Base-by-base conservation (phyloP, 2,888 invertebrate species). In the Bimastos eiseni region DNA sequence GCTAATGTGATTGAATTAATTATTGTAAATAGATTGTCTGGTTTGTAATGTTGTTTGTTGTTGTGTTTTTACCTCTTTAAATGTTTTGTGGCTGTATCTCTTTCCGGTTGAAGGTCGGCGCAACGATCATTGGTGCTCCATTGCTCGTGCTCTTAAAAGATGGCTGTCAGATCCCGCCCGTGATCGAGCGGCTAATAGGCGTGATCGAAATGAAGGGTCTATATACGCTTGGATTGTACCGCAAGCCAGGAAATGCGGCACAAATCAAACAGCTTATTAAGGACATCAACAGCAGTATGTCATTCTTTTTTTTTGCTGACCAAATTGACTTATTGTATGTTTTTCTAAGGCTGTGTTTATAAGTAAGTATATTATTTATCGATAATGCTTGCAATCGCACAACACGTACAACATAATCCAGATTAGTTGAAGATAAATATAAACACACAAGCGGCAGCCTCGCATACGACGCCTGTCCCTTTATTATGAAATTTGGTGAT, bases 131-230 rank as follows among this genome's bases (percentile, higher is more conserved):
- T 94, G 98, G 98, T 15, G 97, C 97, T 88, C 97, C 97, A 4
- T 95, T 98, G 91, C 96, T 96, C 90, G 96, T 96, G 92, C 95
- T 98, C 91, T 96, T 95, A 17, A 93, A 94, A 84, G 95, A 95
- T 44, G 94, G 94, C 24, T 92, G 96, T 92, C 97, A 97, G 94
- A 97, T 98, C 92, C 98, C 98, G 0, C 95, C 97, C n/a, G 97
- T 98, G 19, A 97, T 98, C 83, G 98, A 98, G 94, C 96, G 97
- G 92, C 96, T 99, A 89, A 97, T 98, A 93, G 97, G 97, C 70
- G 97, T 97, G 55, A 98, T 99, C 93, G 98, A 99, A 95, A 96
- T 98, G 96, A 97, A 97, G 92, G 98, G 98, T 19, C 96, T 98
- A 88, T 98, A 98, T 95, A 97, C 97, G 0, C 98, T 98, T 94